A percentile compares a stretch with the other conserved stretches of the same genome.
Conservation (phyloP, 2,113 vertebrate species). For the Dascyllus trimaculatus region DNA sequence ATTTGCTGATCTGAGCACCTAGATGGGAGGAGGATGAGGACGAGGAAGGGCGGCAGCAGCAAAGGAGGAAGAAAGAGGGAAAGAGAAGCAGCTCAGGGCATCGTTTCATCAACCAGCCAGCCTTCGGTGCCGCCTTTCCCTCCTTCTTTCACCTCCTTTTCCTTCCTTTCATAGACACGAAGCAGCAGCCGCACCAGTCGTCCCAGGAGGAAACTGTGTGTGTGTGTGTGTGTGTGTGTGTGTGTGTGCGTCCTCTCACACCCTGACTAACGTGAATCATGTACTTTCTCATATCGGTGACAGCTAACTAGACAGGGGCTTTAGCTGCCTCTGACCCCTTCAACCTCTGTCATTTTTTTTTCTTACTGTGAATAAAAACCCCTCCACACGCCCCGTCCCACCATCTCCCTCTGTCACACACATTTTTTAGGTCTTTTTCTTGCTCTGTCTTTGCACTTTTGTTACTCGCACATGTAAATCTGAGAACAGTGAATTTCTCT, state of each 20-base stretch:
- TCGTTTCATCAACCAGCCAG: slow-evolving; percentile 68
- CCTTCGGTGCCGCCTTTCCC: slow-evolving; percentile 23
- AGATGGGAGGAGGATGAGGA: not conserved
- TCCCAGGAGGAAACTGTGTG: slow-evolving; percentile 63
- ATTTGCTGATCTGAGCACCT: slow-evolving; percentile 37
- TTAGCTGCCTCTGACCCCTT: slow-evolving; percentile 72
- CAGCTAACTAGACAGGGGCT: slow-evolving; percentile 86
- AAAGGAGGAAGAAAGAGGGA: not conserved
- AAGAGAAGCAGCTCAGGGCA: slow-evolving; percentile 49
- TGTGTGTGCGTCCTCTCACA: slow-evolving; percentile 60
- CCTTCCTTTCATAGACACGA: slow-evolving; percentile 69
- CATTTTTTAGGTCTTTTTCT: slow-evolving; percentile 11
- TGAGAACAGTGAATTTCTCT: not conserved
- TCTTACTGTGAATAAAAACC: slow-evolving; percentile 63
- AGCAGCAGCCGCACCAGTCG: slow-evolving; percentile 68
- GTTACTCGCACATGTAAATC: not conserved
- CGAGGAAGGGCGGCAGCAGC: not conserved
- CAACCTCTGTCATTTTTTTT: slow-evolving; percentile 64
- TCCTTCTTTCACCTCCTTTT: slow-evolving; percentile 52
- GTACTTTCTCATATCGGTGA: slow-evolving; percentile 87
- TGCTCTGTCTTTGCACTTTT: slow-evolving; percentile 5
- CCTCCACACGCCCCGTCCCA: not conserved
- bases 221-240: slow-evolving; percentile 48
- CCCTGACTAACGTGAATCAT: slow-evolving; percentile 87
- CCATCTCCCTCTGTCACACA: not conserved